Conservation (phyloP, 2,888 invertebrate genomes). For the Argyresthia albistria region DNA sequence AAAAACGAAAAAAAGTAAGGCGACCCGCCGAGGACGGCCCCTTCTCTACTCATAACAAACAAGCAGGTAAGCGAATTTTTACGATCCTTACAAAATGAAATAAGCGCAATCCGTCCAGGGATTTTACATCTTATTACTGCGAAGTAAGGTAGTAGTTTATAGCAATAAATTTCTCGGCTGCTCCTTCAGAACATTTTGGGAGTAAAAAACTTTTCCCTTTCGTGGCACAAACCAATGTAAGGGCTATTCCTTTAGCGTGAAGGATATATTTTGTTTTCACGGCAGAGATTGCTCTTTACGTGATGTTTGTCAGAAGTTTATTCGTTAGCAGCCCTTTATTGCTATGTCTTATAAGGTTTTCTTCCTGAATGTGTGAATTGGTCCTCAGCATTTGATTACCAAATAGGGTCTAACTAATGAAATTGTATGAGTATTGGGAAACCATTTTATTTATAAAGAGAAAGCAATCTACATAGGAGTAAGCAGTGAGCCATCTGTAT, state of each 20-base stretch:
- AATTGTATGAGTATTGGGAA: conserved; percentile 30
- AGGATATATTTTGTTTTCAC: conserved; percentile 20
- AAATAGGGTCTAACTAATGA: conserved; percentile 22
- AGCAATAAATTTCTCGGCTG: conserved; percentile 27
- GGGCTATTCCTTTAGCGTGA: conserved; percentile 21
- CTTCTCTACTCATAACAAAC: conserved; percentile 63
- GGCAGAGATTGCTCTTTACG: not conserved
- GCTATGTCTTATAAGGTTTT: conserved; percentile 20
- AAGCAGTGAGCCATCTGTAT: not conserved
- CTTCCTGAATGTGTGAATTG: conserved; percentile 25
- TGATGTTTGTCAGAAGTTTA: conserved; percentile 17
- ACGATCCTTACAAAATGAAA: conserved; percentile 55
- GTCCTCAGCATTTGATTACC: conserved; percentile 21
- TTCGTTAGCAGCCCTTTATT: conserved; percentile 21
- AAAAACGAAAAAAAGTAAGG: conserved; percentile 64
- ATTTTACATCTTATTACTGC: conserved; percentile 56
- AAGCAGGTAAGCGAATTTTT: conserved; percentile 70
- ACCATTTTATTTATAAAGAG: conserved; percentile 1
- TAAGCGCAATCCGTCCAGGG: conserved; percentile 42
- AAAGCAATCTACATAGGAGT: not conserved
- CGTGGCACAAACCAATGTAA: conserved; percentile 29
- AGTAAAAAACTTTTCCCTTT: conserved; percentile 38
- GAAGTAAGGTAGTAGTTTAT: conserved; percentile 37
- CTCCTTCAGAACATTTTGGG: conserved; percentile 33
- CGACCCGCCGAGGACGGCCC: conserved; percentile 30